Conservation (phyloP, 2,888 invertebrate genomes). For the Rotaria macrura region DNA sequence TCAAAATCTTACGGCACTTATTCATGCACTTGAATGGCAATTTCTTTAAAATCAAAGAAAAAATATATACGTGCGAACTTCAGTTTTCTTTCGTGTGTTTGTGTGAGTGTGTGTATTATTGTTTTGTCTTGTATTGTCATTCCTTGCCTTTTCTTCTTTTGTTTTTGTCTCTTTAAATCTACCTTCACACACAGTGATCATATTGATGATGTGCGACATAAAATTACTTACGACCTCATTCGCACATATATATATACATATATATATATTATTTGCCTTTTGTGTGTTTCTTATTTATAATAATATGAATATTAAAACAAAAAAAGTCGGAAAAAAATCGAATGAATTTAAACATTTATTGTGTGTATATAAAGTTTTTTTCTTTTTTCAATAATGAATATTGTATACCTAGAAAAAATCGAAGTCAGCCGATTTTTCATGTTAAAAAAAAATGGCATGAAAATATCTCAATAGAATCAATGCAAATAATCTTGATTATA, state of each 20-base stretch:
- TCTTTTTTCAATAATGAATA: too few relatives aligned
- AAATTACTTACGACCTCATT: not conserved
- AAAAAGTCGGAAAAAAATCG: too few relatives aligned
- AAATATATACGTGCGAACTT: not conserved
- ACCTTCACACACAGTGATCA: slow-evolving; percentile 7
- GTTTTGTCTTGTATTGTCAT: slow-evolving; percentile 7
- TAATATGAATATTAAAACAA: not conserved
- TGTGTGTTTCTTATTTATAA: slow-evolving; percentile 15
- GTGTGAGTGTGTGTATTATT: not conserved
- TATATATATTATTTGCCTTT: slow-evolving; percentile 6
- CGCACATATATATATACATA: not conserved
- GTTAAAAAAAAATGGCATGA: too few relatives aligned
- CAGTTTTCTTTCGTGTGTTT: not conserved
- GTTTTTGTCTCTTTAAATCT: not conserved
- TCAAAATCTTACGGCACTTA: slow-evolving; percentile 79
- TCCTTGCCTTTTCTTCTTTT: not conserved
- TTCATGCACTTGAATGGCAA: slow-evolving; percentile 71
- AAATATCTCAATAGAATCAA: too few relatives aligned
- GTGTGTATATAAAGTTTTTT: not conserved
- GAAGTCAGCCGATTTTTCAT: too few relatives aligned
- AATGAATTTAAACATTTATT: not conserved
- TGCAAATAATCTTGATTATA: too few relatives aligned
- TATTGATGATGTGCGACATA: not conserved
- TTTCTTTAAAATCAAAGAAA: slow-evolving; percentile 42
- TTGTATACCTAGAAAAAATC: too few relatives aligned